These are phyloP conservation scores for Myzus persicae DNA, from an alignment of 1,140 invertebrate species.

Conservation along the genomic window DNA sequence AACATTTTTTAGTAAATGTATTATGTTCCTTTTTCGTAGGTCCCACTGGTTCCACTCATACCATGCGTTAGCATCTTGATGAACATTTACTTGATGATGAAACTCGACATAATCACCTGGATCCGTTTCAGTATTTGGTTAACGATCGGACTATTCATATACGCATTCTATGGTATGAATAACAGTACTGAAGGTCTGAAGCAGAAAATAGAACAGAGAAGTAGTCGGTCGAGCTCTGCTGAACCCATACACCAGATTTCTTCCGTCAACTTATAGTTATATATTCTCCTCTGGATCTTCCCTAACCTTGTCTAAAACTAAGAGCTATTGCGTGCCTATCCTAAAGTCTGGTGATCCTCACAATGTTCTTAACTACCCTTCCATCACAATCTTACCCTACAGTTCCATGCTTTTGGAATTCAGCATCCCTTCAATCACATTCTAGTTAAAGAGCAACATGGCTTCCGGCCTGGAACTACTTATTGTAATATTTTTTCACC, in stretches of 20 bases:
- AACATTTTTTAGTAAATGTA: background rate
- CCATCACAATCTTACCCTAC: background rate
- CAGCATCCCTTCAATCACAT: background rate
- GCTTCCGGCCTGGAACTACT: background rate
- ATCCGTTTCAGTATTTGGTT: constrained; percentile 74
- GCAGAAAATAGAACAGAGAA: background rate
- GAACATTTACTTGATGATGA: constrained; percentile 76
- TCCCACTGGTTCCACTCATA: constrained; percentile 75
- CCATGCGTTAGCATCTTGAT: constrained; percentile 73
- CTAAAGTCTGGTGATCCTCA: too few species aligned
- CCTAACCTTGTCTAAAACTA: too few species aligned
- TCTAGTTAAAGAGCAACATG: background rate
- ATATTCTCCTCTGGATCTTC: too few species aligned
- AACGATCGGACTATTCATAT: constrained; percentile 63
- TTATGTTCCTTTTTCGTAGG: constrained; percentile 64
- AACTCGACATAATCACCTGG: constrained; percentile 73
- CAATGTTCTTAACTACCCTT: background rate
- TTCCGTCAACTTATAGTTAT: background rate
- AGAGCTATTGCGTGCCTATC: too few species aligned
- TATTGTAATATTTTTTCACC: background rate
- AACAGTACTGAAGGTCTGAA: constrained; percentile 19
- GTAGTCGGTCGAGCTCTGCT: background rate
- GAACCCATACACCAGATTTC: background rate
- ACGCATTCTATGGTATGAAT: background rate
- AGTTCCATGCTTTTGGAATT: background rate